Conservation (phyloP, 2,888 invertebrate genomes). For the Synergus gifuensis region DNA sequence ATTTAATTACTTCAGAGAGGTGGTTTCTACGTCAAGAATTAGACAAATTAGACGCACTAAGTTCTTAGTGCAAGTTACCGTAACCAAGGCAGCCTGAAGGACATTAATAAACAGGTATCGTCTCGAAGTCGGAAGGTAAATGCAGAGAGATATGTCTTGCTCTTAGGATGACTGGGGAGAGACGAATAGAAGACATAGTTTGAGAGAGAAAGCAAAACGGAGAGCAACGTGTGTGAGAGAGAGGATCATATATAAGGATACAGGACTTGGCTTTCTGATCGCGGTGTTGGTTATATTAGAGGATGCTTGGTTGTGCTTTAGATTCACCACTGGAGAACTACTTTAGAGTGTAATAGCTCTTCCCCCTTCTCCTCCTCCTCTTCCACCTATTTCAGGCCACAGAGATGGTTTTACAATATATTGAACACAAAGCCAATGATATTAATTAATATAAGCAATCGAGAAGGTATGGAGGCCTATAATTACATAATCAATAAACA, state of each 20-base stretch:
- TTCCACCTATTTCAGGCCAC: neutral
- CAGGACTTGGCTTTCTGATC: slow-evolving; percentile 58
- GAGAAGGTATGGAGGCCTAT: neutral
- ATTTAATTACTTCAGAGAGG: slow-evolving; percentile 3
- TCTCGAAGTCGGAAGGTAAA: slow-evolving; percentile 33
- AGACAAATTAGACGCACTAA: slow-evolving; percentile 45
- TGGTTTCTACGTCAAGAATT: slow-evolving; percentile 31
- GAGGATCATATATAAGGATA: slow-evolving; percentile 19
- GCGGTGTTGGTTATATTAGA: slow-evolving; percentile 50
- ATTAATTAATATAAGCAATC: neutral
- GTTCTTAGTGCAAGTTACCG: slow-evolving; percentile 40
- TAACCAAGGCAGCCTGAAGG: slow-evolving; percentile 26
- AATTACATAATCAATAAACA: neutral
- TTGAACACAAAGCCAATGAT: neutral
- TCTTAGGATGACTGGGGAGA: neutral
- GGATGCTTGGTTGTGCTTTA: slow-evolving; percentile 45
- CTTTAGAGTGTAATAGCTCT: slow-evolving; percentile 54
- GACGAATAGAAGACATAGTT: slow-evolving; percentile 35
- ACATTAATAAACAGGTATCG: slow-evolving; percentile 42
- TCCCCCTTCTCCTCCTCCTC: slow-evolving; percentile 45
- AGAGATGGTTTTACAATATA: slow-evolving; percentile 4
- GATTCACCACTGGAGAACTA: slow-evolving; percentile 52
- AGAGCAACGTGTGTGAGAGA: slow-evolving; percentile 36
- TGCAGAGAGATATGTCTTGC: slow-evolving; percentile 31
- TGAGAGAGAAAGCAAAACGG: slow-evolving; percentile 38